phyloP scores from a whole-genome alignment of 2,888 invertebrate species.

The Eupithecia vulgata region DNA sequence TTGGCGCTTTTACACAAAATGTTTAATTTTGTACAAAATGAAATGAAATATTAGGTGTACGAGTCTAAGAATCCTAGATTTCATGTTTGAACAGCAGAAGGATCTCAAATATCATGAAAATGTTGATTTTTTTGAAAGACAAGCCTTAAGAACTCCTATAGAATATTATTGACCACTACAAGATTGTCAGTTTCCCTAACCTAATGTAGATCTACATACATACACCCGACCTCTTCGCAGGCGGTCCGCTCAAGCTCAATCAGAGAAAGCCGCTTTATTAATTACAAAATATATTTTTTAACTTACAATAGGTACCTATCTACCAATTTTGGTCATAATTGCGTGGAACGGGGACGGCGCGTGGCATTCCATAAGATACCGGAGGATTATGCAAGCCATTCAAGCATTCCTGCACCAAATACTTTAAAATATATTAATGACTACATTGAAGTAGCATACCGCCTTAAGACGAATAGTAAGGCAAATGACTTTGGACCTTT shows the following conservation, averaged over 20 bases:
- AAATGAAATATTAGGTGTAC: too few relatives aligned
- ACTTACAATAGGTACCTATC: neutral
- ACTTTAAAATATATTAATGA: slow-evolving; percentile 8
- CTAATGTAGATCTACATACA: neutral
- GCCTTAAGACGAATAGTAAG: too few relatives aligned
- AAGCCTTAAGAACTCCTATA: too few relatives aligned
- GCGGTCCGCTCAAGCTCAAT: slow-evolving; percentile 58
- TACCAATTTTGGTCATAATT: slow-evolving; percentile 63
- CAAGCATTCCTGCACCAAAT: slow-evolving; percentile 26
- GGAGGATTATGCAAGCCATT: slow-evolving; percentile 30
- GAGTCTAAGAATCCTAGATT: too few relatives aligned
- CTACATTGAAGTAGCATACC: neutral
- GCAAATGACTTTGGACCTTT: too few relatives aligned
- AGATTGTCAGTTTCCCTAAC: neutral
- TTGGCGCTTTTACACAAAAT: too few relatives aligned
- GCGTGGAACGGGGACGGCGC: slow-evolving; percentile 54
- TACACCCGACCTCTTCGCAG: slow-evolving; percentile 17
- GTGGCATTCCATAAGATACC: slow-evolving; percentile 30
- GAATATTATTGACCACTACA: neutral
- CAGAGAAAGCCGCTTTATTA: slow-evolving; percentile 56
- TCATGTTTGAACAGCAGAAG: too few relatives aligned
- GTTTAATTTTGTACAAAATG: too few relatives aligned
- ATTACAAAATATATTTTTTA: slow-evolving; percentile 35
- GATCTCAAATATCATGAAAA: too few relatives aligned
- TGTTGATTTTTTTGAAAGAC: too few relatives aligned